These are phyloP conservation scores for Hafferia zeledoni DNA, from an alignment of 2,797 vertebrate genomes.

Conservation along the genomic window DNA sequence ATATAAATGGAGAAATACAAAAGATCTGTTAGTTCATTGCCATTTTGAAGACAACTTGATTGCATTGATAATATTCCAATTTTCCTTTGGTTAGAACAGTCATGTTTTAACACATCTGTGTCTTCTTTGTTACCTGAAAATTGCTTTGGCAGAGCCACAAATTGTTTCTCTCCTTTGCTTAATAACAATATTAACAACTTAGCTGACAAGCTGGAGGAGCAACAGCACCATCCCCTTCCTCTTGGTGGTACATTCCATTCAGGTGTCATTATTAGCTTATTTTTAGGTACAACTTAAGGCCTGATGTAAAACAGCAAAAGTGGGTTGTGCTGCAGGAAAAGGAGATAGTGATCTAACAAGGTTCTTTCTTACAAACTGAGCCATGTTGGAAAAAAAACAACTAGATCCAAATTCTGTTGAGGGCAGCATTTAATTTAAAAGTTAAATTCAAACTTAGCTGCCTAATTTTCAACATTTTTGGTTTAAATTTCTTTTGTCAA, in stretches of 20 bases:
- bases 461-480: neutral
- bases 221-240: neutral
- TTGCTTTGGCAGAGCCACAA: neutral
- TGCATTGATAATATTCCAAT: neutral
- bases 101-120: neutral
- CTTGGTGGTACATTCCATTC: neutral
- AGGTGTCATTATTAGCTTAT: neutral
- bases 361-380: neutral
- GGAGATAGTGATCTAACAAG: neutral
- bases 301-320: neutral
- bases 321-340: neutral
- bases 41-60: neutral
- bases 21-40: constrained; percentile 8
- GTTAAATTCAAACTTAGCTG: neutral
- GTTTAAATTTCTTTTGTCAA: neutral
- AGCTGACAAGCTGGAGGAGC: neutral
- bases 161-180: neutral
- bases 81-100: neutral
- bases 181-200: neutral
- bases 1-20: constrained; percentile 36
- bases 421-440: neutral
- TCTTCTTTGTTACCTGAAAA: neutral
- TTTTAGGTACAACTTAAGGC: neutral
- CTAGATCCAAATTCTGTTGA: neutral
- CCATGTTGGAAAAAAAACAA: fast-evolving